These are phyloP conservation scores for Notothenia coriiceps DNA, from an alignment of 2,113 vertebrate species.

Conservation along the genomic window DNA sequence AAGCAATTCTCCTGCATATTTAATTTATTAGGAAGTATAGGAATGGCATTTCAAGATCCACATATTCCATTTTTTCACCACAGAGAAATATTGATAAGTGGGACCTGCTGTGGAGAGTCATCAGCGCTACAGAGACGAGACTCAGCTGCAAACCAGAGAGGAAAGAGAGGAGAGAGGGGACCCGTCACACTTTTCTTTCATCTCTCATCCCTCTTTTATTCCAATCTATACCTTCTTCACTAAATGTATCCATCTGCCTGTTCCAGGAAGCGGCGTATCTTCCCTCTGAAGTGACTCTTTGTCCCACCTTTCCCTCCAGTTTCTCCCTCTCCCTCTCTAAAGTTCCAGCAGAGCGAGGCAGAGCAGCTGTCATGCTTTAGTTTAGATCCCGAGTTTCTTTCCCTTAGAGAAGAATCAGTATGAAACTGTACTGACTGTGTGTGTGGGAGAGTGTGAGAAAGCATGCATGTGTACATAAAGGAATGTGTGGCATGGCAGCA, in stretches of 20 bases:
- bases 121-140: constrained; percentile 20
- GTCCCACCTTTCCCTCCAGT: constrained; percentile 24
- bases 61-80: not conserved
- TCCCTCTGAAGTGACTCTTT: constrained; percentile 52
- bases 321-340: constrained; percentile 19
- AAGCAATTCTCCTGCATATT: constrained; percentile 37
- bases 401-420: constrained; percentile 7
- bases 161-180: constrained; percentile 22
- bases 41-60: constrained; percentile 27
- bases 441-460: not conserved
- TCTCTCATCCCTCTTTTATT: constrained; percentile 47
- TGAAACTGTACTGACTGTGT: constrained; percentile 13
- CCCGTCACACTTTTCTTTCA: constrained; percentile 53
- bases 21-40: constrained; percentile 39
- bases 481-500: not conserved
- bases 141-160: constrained; percentile 53
- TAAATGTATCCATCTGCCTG: constrained; percentile 51
- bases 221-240: constrained; percentile 28
- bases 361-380: constrained; percentile 59
- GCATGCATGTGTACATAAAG: not conserved
- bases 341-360: constrained; percentile 40
- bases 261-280: constrained; percentile 32
- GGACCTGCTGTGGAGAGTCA: constrained; percentile 35
- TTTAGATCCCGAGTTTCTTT: constrained; percentile 44
- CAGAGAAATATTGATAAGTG: constrained; percentile 54